These are phyloP conservation scores for Nymphalis c-album DNA, from an alignment of 2,888 invertebrate species.

Conservation along the genomic window DNA sequence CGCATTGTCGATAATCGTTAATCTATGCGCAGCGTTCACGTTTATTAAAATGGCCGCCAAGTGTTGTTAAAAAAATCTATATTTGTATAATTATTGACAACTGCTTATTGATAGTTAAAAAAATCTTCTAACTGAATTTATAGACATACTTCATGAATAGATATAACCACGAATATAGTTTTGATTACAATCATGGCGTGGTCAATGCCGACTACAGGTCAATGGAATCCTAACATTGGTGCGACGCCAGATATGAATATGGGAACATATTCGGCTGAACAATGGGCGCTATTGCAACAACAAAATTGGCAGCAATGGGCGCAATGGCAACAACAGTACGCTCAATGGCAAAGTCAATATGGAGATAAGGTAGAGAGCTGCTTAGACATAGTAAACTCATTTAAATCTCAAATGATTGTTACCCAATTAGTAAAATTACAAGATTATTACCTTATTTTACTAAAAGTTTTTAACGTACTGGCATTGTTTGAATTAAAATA, in stretches of 20 bases:
- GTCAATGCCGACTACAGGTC: constrained; percentile 60
- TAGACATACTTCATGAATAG: not conserved
- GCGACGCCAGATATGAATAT: constrained; percentile 61
- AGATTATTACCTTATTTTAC: too few relatives aligned
- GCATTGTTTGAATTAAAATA: too few relatives aligned
- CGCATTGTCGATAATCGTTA: constrained; percentile 17
- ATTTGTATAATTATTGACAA: not conserved
- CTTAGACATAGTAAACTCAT: too few relatives aligned
- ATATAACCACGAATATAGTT: not conserved
- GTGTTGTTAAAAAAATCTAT: constrained; percentile 22
- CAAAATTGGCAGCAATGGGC: constrained; percentile 88
- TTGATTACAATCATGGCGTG: constrained; percentile 60
- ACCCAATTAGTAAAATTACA: too few relatives aligned
- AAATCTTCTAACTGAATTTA: not conserved
- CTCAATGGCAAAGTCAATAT: constrained; percentile 88
- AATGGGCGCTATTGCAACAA: constrained; percentile 86
- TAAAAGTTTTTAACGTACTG: too few relatives aligned
- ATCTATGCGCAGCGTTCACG: constrained; percentile 32
- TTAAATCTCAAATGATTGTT: too few relatives aligned
- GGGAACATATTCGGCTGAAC: constrained; percentile 82
- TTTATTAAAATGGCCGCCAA: constrained; percentile 47
- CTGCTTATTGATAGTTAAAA: not conserved
- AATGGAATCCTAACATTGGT: constrained; percentile 60
- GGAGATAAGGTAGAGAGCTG: constrained; percentile 83
- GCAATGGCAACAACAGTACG: constrained; percentile 89